phyloP scores from a whole-genome alignment of 2,888 invertebrate species.

The Tachystola acroxantha region DNA sequence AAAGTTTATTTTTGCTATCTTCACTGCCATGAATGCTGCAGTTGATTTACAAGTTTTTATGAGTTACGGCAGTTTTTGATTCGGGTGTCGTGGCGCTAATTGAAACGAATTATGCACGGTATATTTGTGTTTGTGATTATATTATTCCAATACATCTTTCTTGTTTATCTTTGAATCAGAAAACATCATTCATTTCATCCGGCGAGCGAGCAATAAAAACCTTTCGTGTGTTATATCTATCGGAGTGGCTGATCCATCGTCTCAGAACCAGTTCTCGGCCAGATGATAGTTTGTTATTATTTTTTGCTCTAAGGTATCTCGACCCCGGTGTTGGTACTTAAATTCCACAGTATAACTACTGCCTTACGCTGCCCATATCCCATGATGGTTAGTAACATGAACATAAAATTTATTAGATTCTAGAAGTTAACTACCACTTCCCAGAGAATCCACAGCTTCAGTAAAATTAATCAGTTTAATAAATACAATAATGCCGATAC shows the following conservation, averaged over 20 bases:
- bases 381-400: slow-evolving; percentile 5
- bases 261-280: slow-evolving; percentile 57
- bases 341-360: slow-evolving; percentile 24
- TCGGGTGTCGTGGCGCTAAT: too few species aligned
- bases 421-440: too few species aligned
- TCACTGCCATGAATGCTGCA: background rate
- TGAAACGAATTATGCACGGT: too few species aligned
- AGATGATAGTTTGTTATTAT: slow-evolving; percentile 70
- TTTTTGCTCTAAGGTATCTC: slow-evolving; percentile 46
- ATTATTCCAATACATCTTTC: too few species aligned
- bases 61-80: background rate
- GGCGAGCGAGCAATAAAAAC: slow-evolving; percentile 42
- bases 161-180: slow-evolving; percentile 5
- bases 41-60: background rate
- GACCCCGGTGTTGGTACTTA: slow-evolving; percentile 25
- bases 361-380: slow-evolving; percentile 24
- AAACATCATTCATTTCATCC: slow-evolving; percentile 27
- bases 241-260: slow-evolving; percentile 36
- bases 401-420: too few species aligned
- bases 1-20: slow-evolving; percentile 26
- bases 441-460: too few species aligned
- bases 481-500: too few species aligned
- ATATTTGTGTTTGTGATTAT: too few species aligned
- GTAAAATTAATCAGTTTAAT: too few species aligned
- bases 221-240: slow-evolving; percentile 43